phyloP scores from a whole-genome alignment of 2,113 vertebrate species.

The Cariama cristata region DNA sequence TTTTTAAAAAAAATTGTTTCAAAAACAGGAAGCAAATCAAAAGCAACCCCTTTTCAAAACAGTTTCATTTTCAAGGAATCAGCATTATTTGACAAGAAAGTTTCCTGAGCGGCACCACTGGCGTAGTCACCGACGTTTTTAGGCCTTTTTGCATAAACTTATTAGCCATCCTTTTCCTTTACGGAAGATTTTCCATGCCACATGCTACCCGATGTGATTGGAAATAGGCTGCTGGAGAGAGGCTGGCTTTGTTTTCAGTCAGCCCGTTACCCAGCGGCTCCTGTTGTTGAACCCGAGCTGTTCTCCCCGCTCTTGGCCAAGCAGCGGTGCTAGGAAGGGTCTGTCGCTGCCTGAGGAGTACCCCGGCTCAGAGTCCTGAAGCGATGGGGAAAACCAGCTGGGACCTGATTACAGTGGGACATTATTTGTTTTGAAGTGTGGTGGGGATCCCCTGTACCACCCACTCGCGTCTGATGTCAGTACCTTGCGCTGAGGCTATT shows the following conservation, averaged over 20 bases:
- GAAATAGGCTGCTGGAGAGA: neutral
- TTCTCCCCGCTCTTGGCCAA: rapidly evolving
- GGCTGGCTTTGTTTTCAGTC: neutral
- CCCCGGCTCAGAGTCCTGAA: neutral
- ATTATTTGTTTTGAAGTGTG: neutral
- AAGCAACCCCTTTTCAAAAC: neutral
- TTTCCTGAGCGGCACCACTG: neutral
- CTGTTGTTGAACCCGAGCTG: neutral
- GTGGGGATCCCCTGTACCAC: neutral
- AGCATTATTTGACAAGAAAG: neutral
- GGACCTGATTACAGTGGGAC: neutral
- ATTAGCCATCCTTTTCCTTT: neutral
- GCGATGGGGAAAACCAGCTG: neutral
- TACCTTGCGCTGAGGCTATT: neutral
- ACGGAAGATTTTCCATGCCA: neutral
- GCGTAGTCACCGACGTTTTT: rapidly evolving
- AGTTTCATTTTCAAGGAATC: neutral
- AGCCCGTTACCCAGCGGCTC: rapidly evolving
- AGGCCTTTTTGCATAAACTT: neutral
- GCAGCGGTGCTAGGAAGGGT: rapidly evolving
- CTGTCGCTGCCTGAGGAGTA: neutral
- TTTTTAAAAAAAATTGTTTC: neutral
- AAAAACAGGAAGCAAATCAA: neutral
- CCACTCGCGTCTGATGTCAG: rapidly evolving
- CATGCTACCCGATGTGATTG: neutral